phyloP scores from a whole-genome alignment of 2,797 vertebrate species.

The Diplodus sargus region DNA sequence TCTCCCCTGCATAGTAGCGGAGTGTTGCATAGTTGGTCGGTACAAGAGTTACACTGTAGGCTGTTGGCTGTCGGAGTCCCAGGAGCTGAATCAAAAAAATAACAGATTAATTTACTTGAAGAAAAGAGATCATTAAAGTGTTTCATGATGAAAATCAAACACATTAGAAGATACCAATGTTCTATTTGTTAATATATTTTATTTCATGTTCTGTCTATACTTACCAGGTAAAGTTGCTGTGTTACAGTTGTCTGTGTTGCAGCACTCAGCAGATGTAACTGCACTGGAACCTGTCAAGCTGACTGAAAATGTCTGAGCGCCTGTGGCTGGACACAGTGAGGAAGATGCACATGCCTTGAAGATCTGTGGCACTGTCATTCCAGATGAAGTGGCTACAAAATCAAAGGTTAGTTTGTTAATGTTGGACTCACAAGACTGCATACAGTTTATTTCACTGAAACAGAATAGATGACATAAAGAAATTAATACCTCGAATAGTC shows the following conservation, averaged over 20 bases:
- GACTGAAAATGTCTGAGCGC: too few species aligned
- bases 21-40: background rate
- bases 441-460: too few species aligned
- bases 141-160: background rate
- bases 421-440: conserved; percentile 18
- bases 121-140: background rate
- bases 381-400: too few species aligned
- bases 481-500: background rate
- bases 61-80: background rate
- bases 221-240: background rate
- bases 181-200: too few species aligned
- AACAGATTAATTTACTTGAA: background rate
- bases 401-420: background rate
- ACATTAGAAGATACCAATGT: too few species aligned
- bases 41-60: background rate
- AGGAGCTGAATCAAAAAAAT: background rate
- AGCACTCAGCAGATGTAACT: too few species aligned
- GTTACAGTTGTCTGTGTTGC: conserved; percentile 45
- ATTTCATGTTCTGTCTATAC: too few species aligned
- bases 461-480: background rate
- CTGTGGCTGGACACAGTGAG: too few species aligned
- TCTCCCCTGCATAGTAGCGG: background rate
- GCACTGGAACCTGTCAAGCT: too few species aligned
- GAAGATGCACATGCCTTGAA: too few species aligned
- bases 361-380: too few species aligned